These are phyloP conservation scores for Malaclemys terrapin DNA, from an alignment of 2,113 vertebrate species.

Conservation along the genomic window DNA sequence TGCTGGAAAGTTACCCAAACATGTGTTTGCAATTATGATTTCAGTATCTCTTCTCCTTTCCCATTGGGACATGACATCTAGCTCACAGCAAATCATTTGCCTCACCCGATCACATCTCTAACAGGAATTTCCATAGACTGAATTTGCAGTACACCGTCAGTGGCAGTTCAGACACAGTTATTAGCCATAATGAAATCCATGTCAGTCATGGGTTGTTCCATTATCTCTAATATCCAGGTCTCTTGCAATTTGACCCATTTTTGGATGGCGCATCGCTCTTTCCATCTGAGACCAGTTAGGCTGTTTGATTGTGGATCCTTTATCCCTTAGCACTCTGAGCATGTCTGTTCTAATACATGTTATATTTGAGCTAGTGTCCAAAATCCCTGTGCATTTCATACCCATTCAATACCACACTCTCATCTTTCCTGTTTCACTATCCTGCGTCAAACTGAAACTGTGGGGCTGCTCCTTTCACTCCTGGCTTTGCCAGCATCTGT, in stretches of 20 bases:
- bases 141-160: conserved; percentile 49
- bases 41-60: conserved; percentile 32
- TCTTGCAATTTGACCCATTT: conserved; percentile 72
- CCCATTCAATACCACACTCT: conserved; percentile 15
- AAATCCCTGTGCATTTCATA: conserved; percentile 36
- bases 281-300: conserved; percentile 76
- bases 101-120: conserved; percentile 70
- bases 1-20: conserved; percentile 67
- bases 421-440: neutral
- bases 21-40: conserved; percentile 71
- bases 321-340: conserved; percentile 60
- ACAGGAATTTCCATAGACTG: conserved; percentile 66
- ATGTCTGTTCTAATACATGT: conserved; percentile 65
- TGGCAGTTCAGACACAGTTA: conserved; percentile 71
- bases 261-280: conserved; percentile 67
- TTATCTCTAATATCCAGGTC: conserved; percentile 60
- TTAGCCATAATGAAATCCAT: conserved; percentile 76
- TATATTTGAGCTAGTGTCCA: conserved; percentile 41
- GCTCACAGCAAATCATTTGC: conserved; percentile 63
- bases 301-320: conserved; percentile 71
- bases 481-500: neutral
- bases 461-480: neutral
- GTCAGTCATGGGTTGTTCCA: conserved; percentile 75
- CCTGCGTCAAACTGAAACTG: neutral
- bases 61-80: neutral